Conservation (phyloP, 2,888 invertebrate genomes). For the Hyles lineata region DNA sequence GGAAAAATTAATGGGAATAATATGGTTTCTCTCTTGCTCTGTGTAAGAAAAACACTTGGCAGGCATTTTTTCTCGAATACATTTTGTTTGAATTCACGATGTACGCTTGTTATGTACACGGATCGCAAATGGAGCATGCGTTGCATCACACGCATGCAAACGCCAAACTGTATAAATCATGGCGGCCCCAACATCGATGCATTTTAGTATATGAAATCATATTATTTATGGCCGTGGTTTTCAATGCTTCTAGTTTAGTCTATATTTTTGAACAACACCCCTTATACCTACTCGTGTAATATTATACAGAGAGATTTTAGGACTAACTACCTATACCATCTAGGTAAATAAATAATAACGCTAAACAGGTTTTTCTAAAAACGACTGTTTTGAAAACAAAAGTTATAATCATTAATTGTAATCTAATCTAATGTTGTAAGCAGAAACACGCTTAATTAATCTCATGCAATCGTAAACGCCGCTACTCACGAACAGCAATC, state of each 20-base stretch:
- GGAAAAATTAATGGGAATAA: background rate
- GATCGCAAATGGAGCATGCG: constrained; percentile 1
- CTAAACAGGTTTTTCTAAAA: too few species aligned
- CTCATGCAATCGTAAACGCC: too few species aligned
- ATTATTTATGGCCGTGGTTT: background rate
- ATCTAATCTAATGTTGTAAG: too few species aligned
- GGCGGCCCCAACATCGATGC: background rate
- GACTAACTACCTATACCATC: background rate
- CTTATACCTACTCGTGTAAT: background rate
- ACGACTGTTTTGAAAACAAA: too few species aligned
- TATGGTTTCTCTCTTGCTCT: background rate
- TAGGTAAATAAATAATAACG: too few species aligned
- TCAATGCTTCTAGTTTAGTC: background rate
- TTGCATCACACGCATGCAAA: constrained; percentile 10
- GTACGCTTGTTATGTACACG: background rate
- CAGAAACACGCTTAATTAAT: too few species aligned
- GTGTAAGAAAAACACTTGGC: constrained; percentile 6
- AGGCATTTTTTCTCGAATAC: background rate
- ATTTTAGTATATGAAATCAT: constrained; percentile 6
- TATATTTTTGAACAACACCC: constrained; percentile 1
- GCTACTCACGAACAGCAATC: too few species aligned
- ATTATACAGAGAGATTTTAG: background rate
- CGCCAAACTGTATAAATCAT: constrained; percentile 7
- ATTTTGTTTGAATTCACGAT: background rate
- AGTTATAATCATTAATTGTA: too few species aligned